Percentiles rank a stretch among this genome's conserved stretches.
Conservation (phyloP, 1,140 invertebrate species). For the Bacillus rossius region DNA sequence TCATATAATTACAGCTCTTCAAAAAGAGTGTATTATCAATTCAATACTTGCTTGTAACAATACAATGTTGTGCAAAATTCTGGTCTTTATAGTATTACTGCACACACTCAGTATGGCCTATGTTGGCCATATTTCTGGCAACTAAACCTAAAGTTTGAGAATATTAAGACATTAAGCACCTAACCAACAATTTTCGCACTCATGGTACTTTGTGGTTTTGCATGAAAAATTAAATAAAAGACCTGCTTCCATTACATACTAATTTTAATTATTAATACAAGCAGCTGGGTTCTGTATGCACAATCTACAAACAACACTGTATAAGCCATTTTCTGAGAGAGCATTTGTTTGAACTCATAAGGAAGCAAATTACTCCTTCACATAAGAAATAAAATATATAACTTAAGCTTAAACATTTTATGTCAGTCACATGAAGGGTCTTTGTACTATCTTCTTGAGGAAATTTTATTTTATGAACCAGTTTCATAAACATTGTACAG, state of each 20-base stretch:
- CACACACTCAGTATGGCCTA: no score
- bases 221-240: no score
- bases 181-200: no score
- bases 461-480: constrained; percentile 3
- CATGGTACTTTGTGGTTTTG: no score
- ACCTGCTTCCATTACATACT: constrained; percentile 12
- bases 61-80: no score
- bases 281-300: constrained; percentile 7
- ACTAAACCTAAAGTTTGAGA: no score
- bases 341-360: background rate
- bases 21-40: no score
- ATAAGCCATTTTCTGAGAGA: constrained; percentile 1
- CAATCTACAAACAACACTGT: constrained; percentile 15
- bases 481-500: background rate
- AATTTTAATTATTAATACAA: constrained; percentile 16
- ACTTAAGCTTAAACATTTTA: constrained; percentile 2
- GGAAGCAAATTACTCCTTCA: background rate
- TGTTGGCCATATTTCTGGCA: no score
- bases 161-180: no score
- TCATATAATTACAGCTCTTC: no score
- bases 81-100: no score
- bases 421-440: constrained; percentile 15
- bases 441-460: constrained; percentile 17
- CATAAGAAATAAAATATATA: background rate
- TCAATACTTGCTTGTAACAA: no score